phyloP scores from a whole-genome alignment of 2,797 vertebrate species.

The Mycteria americana region DNA sequence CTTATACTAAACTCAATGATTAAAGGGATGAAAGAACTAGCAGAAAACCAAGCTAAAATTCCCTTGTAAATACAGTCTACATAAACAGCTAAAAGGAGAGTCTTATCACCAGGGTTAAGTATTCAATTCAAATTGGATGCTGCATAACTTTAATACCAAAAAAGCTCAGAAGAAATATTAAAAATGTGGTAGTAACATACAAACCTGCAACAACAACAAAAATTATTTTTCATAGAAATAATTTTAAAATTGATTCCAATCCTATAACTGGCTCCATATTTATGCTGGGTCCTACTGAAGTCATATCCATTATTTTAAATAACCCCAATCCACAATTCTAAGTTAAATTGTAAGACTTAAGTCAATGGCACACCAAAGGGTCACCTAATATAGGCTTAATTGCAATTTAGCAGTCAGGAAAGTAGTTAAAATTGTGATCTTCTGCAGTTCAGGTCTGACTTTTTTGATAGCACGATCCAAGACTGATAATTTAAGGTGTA shows the following conservation, averaged over 20 bases:
- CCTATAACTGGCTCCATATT: neutral
- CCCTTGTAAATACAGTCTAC: neutral
- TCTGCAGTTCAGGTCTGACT: neutral
- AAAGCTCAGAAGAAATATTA: neutral
- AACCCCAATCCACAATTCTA: neutral
- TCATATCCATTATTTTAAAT: neutral
- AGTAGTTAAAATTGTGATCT: constrained; percentile 38
- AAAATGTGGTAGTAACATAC: neutral
- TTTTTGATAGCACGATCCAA: neutral
- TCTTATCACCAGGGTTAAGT: neutral
- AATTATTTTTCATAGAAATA: neutral
- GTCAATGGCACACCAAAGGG: neutral
- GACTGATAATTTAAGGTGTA: constrained; percentile 24
- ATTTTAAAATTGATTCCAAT: neutral
- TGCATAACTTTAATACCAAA: neutral
- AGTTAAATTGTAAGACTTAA: neutral
- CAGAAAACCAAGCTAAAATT: neutral
- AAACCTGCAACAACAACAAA: neutral
- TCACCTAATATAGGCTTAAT: neutral
- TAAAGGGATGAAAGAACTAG: neutral
- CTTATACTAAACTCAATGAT: neutral
- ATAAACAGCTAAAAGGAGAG: neutral
- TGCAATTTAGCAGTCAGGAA: neutral
- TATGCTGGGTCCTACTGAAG: neutral
- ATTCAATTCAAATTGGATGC: neutral